Conservation (phyloP, 2,888 invertebrate genomes). For the Drosophila nigricruria region DNA sequence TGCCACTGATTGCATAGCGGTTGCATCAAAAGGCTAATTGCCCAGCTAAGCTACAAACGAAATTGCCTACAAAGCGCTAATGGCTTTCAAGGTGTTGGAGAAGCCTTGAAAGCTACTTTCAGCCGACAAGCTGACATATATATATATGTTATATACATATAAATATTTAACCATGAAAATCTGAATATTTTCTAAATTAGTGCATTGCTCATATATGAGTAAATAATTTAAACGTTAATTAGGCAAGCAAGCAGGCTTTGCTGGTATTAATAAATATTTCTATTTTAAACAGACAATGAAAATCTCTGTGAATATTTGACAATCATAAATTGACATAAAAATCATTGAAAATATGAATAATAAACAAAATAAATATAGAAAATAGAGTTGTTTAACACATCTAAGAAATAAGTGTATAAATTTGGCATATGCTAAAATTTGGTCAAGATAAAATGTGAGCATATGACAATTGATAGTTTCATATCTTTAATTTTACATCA, state of each 20-base stretch:
- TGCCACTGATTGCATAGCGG: conserved; percentile 54
- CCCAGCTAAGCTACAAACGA: conserved; percentile 52
- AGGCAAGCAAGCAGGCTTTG: not conserved
- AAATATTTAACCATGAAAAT: not conserved
- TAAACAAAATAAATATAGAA: too few species aligned
- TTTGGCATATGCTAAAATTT: too few species aligned
- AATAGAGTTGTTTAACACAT: too few species aligned
- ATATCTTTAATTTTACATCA: too few species aligned
- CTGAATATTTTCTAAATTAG: not conserved
- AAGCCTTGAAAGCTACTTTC: conserved; percentile 29
- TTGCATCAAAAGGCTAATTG: conserved; percentile 73
- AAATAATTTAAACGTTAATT: not conserved
- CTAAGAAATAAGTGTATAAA: too few species aligned
- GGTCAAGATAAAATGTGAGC: too few species aligned
- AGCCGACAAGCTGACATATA: not conserved
- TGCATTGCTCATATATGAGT: not conserved
- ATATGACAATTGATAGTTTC: too few species aligned
- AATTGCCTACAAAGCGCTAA: conserved; percentile 53
- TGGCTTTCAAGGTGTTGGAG: conserved; percentile 49
- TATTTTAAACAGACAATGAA: not conserved
- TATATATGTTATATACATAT: not conserved
- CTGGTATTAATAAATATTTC: not conserved
- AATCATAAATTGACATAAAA: too few species aligned
- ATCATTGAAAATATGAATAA: too few species aligned
- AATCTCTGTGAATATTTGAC: too few species aligned